These are phyloP conservation scores for Dallia pectoralis DNA, from an alignment of 2,797 vertebrate genomes.

Conservation along the genomic window DNA sequence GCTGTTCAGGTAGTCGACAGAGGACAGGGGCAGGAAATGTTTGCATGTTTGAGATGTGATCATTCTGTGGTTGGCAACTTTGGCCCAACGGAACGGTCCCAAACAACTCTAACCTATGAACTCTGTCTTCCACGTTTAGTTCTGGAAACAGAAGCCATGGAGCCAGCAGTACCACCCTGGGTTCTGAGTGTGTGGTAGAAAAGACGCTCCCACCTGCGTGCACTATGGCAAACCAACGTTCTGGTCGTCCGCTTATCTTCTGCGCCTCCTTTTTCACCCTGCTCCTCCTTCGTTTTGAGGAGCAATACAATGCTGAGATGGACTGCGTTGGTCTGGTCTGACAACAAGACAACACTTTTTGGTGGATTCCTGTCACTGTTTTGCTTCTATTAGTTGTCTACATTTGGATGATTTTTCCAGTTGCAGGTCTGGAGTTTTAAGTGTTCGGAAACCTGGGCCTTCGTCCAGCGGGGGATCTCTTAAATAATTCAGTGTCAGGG, in stretches of 20 bases:
- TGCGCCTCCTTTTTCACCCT: background rate
- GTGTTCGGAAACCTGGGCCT: background rate
- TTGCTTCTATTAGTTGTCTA: background rate
- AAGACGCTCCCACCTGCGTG: background rate
- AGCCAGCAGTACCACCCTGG: conserved; percentile 14
- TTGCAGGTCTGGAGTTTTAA: background rate
- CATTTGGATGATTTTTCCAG: background rate
- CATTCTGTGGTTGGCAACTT: no score
- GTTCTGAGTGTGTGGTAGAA: conserved; percentile 3
- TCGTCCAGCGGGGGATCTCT: background rate
- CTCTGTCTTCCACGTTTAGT: background rate
- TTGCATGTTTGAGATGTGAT: no score
- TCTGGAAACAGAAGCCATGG: conserved; percentile 18
- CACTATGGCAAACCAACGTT: background rate
- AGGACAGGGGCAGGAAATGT: no score
- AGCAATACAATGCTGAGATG: background rate
- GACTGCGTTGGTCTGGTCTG: background rate
- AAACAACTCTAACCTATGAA: background rate
- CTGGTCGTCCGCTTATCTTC: background rate
- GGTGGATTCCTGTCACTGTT: background rate
- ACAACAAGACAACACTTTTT: background rate
- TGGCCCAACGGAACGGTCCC: no score
- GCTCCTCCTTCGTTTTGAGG: background rate
- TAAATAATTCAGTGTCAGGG: background rate
- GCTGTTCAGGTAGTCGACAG: no score